Base-by-base conservation (phyloP, 1,140 invertebrate genomes). In the Archegozetes longisetosus region DNA sequence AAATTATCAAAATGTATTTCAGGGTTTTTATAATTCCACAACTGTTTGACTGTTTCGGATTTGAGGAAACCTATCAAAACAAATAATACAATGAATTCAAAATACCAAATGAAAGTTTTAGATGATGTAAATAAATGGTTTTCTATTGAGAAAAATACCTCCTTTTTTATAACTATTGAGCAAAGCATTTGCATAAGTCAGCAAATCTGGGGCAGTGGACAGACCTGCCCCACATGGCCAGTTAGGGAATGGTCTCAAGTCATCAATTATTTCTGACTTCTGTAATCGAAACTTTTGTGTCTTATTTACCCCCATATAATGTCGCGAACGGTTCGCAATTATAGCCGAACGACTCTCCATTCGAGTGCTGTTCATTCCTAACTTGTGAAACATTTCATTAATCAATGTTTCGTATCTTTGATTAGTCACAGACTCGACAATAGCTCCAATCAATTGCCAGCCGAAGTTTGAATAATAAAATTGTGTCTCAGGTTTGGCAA, bases 1-100 rank as follows among this genome's bases (percentile, higher is more conserved):
- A 23, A 12, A 17, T 57, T 13, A 1, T 2, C 24, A 14, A 13
- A 23, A 14, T 55, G 2, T 2, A 25, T 28, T 17, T 23, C 28
- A n/a, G 55, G 55, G 13, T 14, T 14, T 13, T 50, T 17, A 50
- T 57, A 57, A 23, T 55, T 57, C 55, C 55, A 57, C 55, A 57
- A 47, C 23, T 14, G 12, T 27, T 57, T 13, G 20, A 57, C n/a
- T 9, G 55, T 57, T 23, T 9, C 29, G 13, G 29, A 2, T 50
- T 57, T 57, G 49, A 57, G 28, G n/a, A 53, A 1, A 17, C 14
- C 23, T 26, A 1, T 12, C 23, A 2, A n/a, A n/a, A n/a, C n/a
- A n/a, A n/a, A n/a, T n/a, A n/a, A n/a, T 40, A 9, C 17, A 9
- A n/a, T n/a, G n/a, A n/a, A n/a, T n/a, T n/a, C n/a, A n/a, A n/a